Conservation (phyloP, 2,888 invertebrate species). For the Drosophila monieri region DNA sequence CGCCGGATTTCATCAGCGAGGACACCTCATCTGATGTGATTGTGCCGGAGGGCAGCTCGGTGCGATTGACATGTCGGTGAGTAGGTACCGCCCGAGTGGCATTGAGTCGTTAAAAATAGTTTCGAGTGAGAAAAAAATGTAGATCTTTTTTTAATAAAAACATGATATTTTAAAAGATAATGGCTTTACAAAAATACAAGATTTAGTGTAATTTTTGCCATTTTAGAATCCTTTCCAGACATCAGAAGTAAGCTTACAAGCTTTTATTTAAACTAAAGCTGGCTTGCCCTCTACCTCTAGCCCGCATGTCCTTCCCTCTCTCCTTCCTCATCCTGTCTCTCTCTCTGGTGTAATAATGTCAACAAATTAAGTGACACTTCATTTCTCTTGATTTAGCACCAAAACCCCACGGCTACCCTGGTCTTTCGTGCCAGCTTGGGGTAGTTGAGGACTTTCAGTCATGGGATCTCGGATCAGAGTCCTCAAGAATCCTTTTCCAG, state of each 20-base stretch:
- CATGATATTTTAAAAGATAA: no score
- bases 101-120: background rate
- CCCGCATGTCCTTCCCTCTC: background rate
- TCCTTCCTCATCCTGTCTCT: background rate
- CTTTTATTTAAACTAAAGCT: background rate
- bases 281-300: background rate
- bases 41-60: slow-evolving; percentile 92
- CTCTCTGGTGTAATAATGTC: slow-evolving; percentile 74
- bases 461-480: background rate
- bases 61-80: slow-evolving; percentile 86
- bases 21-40: slow-evolving; percentile 95
- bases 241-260: slow-evolving; percentile 5
- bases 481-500: background rate
- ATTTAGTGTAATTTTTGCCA: no score
- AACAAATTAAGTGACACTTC: slow-evolving; percentile 83
- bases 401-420: slow-evolving; percentile 21
- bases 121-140: background rate
- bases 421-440: background rate
- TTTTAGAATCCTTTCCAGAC: background rate
- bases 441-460: slow-evolving; percentile 4
- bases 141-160: no score
- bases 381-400: slow-evolving; percentile 82
- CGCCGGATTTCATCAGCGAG: slow-evolving; percentile 94
- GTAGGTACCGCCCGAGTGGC: slow-evolving; percentile 41
- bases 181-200: no score